These are phyloP conservation scores for Tromatobia lineatoria DNA, from an alignment of 2,888 invertebrate genomes.

Conservation along the genomic window DNA sequence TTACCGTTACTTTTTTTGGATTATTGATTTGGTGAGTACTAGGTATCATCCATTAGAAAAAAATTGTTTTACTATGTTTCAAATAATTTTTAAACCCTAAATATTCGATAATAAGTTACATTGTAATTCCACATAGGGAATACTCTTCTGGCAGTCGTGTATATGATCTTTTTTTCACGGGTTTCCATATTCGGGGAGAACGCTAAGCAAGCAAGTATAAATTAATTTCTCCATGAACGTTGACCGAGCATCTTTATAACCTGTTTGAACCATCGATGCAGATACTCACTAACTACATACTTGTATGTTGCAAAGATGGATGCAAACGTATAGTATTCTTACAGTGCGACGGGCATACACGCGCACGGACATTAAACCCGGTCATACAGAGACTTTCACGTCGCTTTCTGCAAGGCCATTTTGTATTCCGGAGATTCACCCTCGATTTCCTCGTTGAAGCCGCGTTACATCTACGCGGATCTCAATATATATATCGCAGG, in stretches of 20 bases:
- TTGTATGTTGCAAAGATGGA: slow-evolving; percentile 1
- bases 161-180: background rate
- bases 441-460: slow-evolving; percentile 76
- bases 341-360: slow-evolving; percentile 15
- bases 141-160: background rate
- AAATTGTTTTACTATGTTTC: no score
- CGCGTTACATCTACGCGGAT: slow-evolving; percentile 59
- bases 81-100: no score
- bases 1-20: background rate
- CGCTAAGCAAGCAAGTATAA: slow-evolving; percentile 10
- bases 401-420: slow-evolving; percentile 80
- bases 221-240: slow-evolving; percentile 41
- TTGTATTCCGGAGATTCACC: slow-evolving; percentile 80
- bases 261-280: slow-evolving; percentile 33
- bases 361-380: slow-evolving; percentile 75
- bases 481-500: slow-evolving; percentile 33
- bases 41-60: background rate
- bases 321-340: slow-evolving; percentile 12
- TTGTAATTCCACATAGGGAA: background rate
- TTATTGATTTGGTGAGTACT: background rate
- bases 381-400: slow-evolving; percentile 78
- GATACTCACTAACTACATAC: slow-evolving; percentile 4
- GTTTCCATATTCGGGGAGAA: slow-evolving; percentile 24
- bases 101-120: no score
- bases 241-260: slow-evolving; percentile 11